Percentiles rank a stretch among this genome's conserved stretches.
phyloP scores from a whole-genome alignment of 2,113 vertebrate genomes.

The Leucosticte australis region DNA sequence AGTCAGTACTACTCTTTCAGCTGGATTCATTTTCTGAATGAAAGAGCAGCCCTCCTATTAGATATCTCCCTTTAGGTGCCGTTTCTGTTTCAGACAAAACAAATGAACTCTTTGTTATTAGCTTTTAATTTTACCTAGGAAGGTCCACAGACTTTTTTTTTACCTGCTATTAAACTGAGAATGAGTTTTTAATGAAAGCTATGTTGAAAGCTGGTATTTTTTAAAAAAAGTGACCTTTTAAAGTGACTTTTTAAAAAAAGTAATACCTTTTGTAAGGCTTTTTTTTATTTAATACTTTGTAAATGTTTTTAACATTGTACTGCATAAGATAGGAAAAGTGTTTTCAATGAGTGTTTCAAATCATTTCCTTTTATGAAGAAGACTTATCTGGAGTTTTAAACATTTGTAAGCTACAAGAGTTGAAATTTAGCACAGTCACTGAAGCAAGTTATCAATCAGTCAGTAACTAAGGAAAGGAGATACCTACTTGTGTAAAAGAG shows the following conservation, averaged over 20 bases:
- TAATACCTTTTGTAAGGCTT: neutral
- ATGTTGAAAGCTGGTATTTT: neutral
- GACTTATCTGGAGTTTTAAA: neutral
- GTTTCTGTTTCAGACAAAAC: neutral
- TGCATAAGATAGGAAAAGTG: neutral
- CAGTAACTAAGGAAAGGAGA: neutral
- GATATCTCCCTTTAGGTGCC: neutral
- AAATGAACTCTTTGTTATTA: neutral
- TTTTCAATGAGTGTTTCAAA: neutral
- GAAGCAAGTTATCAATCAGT: neutral
- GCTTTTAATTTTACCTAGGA: neutral
- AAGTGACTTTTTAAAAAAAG: neutral
- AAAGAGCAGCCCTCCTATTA: neutral
- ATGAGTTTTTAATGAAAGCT: neutral
- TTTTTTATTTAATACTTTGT: neutral
- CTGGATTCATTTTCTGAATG: neutral
- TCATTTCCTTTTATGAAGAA: neutral
- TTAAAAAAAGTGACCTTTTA: rapidly evolving
- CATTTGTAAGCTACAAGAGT: neutral
- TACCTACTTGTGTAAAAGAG: neutral
- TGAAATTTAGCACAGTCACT: neutral
- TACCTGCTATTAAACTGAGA: neutral
- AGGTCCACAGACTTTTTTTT: neutral
- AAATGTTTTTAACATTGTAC: neutral
- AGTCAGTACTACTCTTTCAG: neutral